Evolutionary conservation across 2,113 vertebrate species (phyloP).

Genomic region (Anoura caudifer): DNA sequence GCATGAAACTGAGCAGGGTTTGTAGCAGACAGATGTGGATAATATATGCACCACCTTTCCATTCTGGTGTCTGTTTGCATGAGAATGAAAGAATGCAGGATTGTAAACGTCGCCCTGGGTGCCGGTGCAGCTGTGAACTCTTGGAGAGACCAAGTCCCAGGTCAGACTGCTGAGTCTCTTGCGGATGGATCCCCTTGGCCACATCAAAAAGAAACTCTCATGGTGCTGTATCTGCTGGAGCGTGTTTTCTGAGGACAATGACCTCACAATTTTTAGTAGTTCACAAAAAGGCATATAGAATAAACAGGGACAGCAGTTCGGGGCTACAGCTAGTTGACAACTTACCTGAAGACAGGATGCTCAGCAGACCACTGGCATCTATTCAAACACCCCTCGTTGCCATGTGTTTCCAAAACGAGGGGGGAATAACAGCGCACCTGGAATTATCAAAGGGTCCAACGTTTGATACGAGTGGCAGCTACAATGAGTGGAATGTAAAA

Average conservation of each 20-base stretch:
- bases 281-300: not conserved
- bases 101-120: not conserved
- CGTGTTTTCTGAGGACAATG: not conserved
- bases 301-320: not conserved
- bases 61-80: constrained; percentile 70
- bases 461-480: fast-evolving
- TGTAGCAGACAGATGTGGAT: constrained; percentile 79
- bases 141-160: not conserved
- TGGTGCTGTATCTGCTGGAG: not conserved
- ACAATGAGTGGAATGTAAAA: fast-evolving
- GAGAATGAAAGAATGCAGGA: constrained; percentile 11
- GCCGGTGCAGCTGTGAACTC: not conserved
- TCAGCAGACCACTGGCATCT: fast-evolving
- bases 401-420: not conserved
- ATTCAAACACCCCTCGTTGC: not conserved
- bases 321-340: not conserved
- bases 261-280: not conserved
- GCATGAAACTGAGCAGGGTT: constrained; percentile 78
- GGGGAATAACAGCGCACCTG: not conserved
- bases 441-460: not conserved
- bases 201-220: not conserved
- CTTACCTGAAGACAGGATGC: not conserved
- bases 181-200: not conserved
- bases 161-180: not conserved
- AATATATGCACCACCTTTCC: constrained; percentile 66